Percentiles rank a stretch among this genome's conserved stretches.
Conservation (phyloP, 2,797 vertebrate species). For the Sylvilagus floridanus region DNA sequence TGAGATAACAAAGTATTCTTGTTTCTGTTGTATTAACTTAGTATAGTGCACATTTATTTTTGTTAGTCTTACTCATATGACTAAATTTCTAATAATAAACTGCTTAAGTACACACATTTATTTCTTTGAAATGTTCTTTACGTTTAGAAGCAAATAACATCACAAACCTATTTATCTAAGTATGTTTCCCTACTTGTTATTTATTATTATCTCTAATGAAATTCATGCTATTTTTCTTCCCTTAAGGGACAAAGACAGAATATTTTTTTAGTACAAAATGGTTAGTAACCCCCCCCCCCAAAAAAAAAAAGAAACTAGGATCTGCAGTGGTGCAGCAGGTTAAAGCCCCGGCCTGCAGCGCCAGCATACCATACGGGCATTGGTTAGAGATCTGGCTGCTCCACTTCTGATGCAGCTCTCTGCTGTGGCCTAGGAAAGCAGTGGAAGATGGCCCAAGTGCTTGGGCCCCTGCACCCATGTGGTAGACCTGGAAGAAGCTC, state of each 20-base stretch:
- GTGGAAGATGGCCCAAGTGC: too few species aligned
- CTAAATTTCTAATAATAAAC: slow-evolving; percentile 27
- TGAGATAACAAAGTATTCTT: neutral
- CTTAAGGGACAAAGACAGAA: slow-evolving; percentile 53
- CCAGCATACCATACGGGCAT: too few species aligned
- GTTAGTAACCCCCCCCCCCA: slow-evolving; percentile 48
- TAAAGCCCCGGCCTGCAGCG: too few species aligned
- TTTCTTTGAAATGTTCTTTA: slow-evolving; percentile 74
- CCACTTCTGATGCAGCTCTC: too few species aligned
- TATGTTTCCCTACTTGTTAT: slow-evolving; percentile 74
- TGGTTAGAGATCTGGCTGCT: too few species aligned
- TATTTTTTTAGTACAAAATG: slow-evolving; percentile 68
- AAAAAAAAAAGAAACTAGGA: too few species aligned
- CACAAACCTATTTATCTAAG: slow-evolving; percentile 15
- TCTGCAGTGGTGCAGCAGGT: too few species aligned
- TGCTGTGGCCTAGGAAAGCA: too few species aligned
- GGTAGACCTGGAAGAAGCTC: too few species aligned
- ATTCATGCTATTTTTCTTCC: slow-evolving; percentile 63
- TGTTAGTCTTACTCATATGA: neutral
- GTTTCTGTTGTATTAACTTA: slow-evolving; percentile 29
- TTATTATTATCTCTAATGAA: slow-evolving; percentile 74
- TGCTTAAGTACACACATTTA: slow-evolving; percentile 63
- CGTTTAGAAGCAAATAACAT: slow-evolving; percentile 68
- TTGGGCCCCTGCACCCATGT: too few species aligned
- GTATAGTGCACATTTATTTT: slow-evolving; percentile 28